These are phyloP conservation scores for Bambusicola thoracicus DNA, from an alignment of 2,113 vertebrate species.

Conservation along the genomic window DNA sequence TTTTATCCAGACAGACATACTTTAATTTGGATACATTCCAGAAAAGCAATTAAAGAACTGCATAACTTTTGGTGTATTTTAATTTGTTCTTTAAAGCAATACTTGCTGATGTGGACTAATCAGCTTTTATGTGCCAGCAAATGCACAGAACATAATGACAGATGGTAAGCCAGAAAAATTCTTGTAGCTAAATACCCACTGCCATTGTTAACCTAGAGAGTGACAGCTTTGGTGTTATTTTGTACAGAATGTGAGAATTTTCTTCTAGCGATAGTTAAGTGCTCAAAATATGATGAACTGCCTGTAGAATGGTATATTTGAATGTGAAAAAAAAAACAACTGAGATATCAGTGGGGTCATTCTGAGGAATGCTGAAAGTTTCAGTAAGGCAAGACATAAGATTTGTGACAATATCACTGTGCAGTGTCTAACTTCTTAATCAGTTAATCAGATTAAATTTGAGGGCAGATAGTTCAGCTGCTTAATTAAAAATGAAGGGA, in stretches of 20 bases:
- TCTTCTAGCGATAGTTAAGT: not conserved
- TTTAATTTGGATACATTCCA: conserved; percentile 48
- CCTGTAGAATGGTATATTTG: not conserved
- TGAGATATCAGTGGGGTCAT: not conserved
- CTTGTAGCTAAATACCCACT: conserved; percentile 26
- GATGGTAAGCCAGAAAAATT: conserved; percentile 61
- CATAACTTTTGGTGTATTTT: conserved; percentile 45
- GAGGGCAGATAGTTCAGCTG: not conserved
- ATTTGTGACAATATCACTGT: not conserved
- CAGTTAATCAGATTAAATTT: not conserved
- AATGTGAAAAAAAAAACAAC: not conserved
- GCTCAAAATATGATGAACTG: not conserved
- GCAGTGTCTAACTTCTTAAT: not conserved
- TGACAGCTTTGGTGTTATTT: conserved; percentile 44
- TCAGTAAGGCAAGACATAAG: not conserved
- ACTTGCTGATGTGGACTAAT: conserved; percentile 55
- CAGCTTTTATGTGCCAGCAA: conserved; percentile 47
- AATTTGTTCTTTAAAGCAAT: conserved; percentile 50
- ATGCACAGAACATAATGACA: conserved; percentile 49
- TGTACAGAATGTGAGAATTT: not conserved
- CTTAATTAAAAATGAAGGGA: not conserved
- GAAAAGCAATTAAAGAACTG: conserved; percentile 22
- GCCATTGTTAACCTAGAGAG: conserved; percentile 27
- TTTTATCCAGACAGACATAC: not conserved
- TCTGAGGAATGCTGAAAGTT: not conserved